Evolutionary conservation across 2,888 invertebrate genomes (phyloP), one percentile per base, ranked within the genome.

Genomic region (Tillus elongatus): DNA sequence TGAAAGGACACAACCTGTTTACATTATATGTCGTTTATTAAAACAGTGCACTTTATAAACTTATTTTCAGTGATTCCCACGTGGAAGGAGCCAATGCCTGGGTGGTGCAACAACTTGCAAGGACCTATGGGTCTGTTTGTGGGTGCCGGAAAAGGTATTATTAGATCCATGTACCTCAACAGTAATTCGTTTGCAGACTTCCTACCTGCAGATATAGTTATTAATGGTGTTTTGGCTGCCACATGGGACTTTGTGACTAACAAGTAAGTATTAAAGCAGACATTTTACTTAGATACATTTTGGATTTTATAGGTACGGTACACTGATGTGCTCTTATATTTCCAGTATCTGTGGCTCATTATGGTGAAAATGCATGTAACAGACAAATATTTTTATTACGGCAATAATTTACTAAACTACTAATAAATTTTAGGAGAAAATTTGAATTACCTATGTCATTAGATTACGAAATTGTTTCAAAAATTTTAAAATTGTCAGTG

Each of bases 31-130:
- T 15, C 9, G 15, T n/a, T 13, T n/a, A 32, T 10, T 6, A 14
- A 14, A 15, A 38, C 12, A 9, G 6, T 10, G 9, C 9, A 9
- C 9, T 19, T 19, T 19, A 19, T 8, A 15, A 38, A 29, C 27
- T n/a, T n/a, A n/a, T 28, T 67, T 64, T 9, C 61, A 87, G 88
- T 96, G 24, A 79, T 82, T 1, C 87, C 91, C 3, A 75, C 83
- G 0, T 72, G 70, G 51, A 74, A 75, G 37, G 86, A 88, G 51
- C 89, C 89, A 0, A 58, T 79, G 42, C 77, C 82, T 0, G 93
- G 93, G 3, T 93, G 90, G 90, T 80, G 91, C 36, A 90, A 92
- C 64, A 91, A 86, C 51, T 68, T 88, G 30, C 90, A 92, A 55
- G 93, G 92, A 1, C 87, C 92, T 0, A 88, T 89, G 12, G 91